Evolutionary conservation across 2,888 invertebrate species (phyloP), one percentile per base, ranked within the genome.

Genomic region (Euzophera pinguis): DNA sequence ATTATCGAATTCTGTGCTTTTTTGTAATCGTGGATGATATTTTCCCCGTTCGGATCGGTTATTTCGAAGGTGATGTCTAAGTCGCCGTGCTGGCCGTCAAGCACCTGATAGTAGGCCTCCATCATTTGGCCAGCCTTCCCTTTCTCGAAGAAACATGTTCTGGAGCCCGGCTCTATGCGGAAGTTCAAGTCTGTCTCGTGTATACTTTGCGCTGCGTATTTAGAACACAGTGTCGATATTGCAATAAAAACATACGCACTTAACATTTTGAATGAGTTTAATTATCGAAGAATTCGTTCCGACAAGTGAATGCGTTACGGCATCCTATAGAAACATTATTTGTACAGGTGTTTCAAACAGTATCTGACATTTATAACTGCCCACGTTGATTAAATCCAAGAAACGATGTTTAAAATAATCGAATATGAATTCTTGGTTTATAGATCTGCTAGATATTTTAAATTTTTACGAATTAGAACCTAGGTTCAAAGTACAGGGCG

Each of bases 11-110:
- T 94, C 72, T 94, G 93, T 0, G 93, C 81, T 71, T 93, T 94
- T 66, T 95, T 94, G 67, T 91, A 92, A 70, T 95, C 95, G 0
- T 91, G 86, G 0, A 93, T 79, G 13, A 95, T 73, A 53, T 92
- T 90, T 38, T 89, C 71, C 0, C 93, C 93, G 6, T 81, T 85
- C 0, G 95, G 95, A 61, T 94, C 93, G 1, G 91, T 81, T 4
- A 96, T 74, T 60, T 93, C 92, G 69, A 97, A 95, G 51, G 94
- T 94, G 53, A 97, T 95, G 72, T 97, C 96, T 64, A 96, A 86
- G 67, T 97, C 96, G 4, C 96, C 95, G 65, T 95, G 94, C 12
- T 95, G 96, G 1, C 97, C 97, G 80, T 96, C 96, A 56, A 97
- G 93, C 1, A 90, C 88, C 88, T 94, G 84, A 59, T 89, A 90